Conservation (phyloP, 2,797 vertebrate species). For the Artibeus jamaicensis region DNA sequence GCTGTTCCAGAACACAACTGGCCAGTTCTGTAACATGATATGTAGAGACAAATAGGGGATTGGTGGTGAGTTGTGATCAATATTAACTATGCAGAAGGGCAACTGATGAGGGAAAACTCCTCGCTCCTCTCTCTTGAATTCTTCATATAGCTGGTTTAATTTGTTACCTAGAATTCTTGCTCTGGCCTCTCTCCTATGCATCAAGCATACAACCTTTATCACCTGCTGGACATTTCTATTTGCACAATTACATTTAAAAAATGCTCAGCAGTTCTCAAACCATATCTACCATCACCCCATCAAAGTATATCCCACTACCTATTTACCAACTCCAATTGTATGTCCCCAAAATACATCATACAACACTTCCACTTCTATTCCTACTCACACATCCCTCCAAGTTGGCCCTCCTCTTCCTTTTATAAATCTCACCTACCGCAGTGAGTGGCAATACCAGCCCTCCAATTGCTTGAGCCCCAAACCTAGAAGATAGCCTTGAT, state of each 20-base stretch:
- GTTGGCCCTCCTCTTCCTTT: neutral
- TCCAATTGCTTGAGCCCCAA: neutral
- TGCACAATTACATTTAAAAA: neutral
- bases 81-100: neutral
- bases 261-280: neutral
- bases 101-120: neutral
- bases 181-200: neutral
- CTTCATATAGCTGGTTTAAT: neutral
- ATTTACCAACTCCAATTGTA: neutral
- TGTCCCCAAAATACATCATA: neutral
- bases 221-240: neutral
- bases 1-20: too few relatives aligned
- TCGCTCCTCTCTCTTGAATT: neutral
- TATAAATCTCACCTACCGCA: neutral
- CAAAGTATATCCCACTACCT: neutral
- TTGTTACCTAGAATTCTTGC: neutral
- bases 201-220: neutral
- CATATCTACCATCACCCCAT: neutral
- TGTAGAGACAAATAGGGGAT: neutral
- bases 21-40: neutral
- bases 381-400: neutral
- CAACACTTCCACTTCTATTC: neutral
- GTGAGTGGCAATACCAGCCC: neutral
- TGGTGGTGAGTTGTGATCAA: neutral
- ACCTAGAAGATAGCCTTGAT: neutral